Conservation (phyloP, 2,888 invertebrate species). For the Philaethria dido region DNA sequence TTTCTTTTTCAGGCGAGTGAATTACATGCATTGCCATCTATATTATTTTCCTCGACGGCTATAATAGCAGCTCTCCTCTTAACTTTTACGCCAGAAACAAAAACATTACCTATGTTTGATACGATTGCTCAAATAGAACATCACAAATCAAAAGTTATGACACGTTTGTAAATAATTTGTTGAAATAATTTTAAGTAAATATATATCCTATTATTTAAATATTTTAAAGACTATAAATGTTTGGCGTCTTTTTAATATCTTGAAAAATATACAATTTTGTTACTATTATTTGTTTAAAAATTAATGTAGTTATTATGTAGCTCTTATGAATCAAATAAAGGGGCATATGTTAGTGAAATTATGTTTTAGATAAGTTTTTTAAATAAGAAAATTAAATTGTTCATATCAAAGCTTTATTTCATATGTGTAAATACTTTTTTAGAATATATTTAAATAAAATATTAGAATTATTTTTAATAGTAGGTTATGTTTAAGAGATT, state of each 20-base stretch:
- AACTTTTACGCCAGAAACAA: conserved; percentile 69
- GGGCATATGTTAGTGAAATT: neutral
- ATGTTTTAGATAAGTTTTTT: neutral
- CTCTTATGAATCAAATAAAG: neutral
- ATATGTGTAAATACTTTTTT: conserved; percentile 3
- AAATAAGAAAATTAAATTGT: neutral
- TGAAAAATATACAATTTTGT: neutral
- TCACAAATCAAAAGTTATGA: conserved; percentile 53
- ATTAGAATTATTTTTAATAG: no score
- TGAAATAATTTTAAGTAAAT: neutral
- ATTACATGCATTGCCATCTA: conserved; percentile 58
- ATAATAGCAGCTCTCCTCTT: conserved; percentile 57
- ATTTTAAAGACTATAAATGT: neutral
- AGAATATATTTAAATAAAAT: neutral
- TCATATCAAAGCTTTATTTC: neutral
- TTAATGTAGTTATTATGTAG: neutral
- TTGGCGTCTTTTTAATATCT: neutral
- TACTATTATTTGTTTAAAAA: neutral
- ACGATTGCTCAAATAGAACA: conserved; percentile 67
- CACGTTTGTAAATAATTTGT: conserved; percentile 46
- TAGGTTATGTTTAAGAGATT: neutral
- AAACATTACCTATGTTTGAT: conserved; percentile 65
- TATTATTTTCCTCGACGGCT: conserved; percentile 64
- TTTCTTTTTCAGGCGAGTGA: conserved; percentile 57
- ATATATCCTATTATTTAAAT: neutral